Evolutionary conservation across 2,888 invertebrate genomes (phyloP).

Genomic region (Polymixis lichenea): DNA sequence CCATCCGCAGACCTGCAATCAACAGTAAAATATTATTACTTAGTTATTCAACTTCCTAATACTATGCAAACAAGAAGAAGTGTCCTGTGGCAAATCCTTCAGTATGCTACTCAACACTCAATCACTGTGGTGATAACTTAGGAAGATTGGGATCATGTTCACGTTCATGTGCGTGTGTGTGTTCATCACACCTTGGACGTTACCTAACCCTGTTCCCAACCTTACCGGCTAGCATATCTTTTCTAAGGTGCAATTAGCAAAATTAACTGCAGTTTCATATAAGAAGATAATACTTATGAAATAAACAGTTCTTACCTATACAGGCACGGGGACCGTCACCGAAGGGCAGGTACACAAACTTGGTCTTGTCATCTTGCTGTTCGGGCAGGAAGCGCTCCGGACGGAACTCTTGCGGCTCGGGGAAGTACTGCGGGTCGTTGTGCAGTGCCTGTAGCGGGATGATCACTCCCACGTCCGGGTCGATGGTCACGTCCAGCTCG

Average conservation of each 20-base stretch:
- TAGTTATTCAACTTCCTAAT: neutral
- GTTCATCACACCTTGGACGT: neutral
- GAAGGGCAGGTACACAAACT: conserved; percentile 80
- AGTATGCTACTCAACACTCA: neutral
- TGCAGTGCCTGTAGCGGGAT: conserved; percentile 72
- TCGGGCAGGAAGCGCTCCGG: conserved; percentile 79
- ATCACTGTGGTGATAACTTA: neutral
- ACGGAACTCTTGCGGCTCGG: conserved; percentile 74
- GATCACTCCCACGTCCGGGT: conserved; percentile 74
- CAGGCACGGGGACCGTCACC: conserved; percentile 82
- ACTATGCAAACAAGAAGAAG: neutral
- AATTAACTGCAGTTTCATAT: neutral
- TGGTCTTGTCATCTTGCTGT: conserved; percentile 67
- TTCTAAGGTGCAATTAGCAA: neutral
- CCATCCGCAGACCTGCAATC: conserved; percentile 79
- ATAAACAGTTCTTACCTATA: conserved; percentile 74
- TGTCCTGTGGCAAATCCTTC: neutral
- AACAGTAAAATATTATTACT: neutral
- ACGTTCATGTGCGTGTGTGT: neutral
- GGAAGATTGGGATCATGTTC: neutral
- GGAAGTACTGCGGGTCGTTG: conserved; percentile 79
- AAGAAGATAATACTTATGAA: neutral
- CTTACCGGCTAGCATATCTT: neutral
- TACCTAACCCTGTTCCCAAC: neutral
- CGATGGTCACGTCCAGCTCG: conserved; percentile 74